A percentile compares a stretch with the other conserved stretches of the same genome.
Evolutionary conservation across 2,797 vertebrate species (phyloP).

Genomic region (Leuciscus waleckii): DNA sequence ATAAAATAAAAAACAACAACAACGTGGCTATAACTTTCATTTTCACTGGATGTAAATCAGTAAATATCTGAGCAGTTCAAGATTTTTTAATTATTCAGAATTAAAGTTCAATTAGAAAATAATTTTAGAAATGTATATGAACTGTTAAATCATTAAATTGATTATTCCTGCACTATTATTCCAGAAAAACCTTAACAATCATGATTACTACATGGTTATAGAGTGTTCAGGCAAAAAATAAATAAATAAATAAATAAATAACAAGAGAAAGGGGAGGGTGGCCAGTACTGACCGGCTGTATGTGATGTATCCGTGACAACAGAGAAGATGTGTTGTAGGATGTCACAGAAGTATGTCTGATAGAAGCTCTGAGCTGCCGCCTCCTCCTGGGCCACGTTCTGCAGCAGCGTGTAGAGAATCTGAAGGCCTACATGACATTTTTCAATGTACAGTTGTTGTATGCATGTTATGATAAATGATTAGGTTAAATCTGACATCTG

Average conservation of each 20-base stretch:
- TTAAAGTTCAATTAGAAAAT: not conserved
- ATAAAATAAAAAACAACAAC: not conserved
- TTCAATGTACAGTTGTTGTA: not conserved
- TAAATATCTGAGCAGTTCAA: not conserved
- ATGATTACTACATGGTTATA: not conserved
- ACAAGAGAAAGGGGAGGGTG: not conserved
- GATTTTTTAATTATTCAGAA: not conserved
- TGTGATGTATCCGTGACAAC: slow-evolving; percentile 99
- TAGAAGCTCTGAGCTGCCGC: slow-evolving; percentile 98
- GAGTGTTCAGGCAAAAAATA: not conserved
- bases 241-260: not conserved
- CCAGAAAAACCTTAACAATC: not conserved
- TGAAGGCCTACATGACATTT: slow-evolving; percentile 83
- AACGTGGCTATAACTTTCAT: not conserved
- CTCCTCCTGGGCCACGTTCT: slow-evolving; percentile 98
- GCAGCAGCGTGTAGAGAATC: slow-evolving; percentile 95
- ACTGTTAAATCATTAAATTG: not conserved
- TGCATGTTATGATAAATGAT: not conserved
- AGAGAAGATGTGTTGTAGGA: slow-evolving; percentile 98
- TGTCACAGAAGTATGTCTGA: slow-evolving; percentile 98
- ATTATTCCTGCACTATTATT: not conserved
- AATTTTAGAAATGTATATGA: not conserved
- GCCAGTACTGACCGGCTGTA: slow-evolving; percentile 88
- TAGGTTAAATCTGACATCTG: not conserved
- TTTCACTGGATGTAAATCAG: not conserved